Base-by-base conservation (phyloP, 2,888 invertebrate genomes). In the Nineta flava region DNA sequence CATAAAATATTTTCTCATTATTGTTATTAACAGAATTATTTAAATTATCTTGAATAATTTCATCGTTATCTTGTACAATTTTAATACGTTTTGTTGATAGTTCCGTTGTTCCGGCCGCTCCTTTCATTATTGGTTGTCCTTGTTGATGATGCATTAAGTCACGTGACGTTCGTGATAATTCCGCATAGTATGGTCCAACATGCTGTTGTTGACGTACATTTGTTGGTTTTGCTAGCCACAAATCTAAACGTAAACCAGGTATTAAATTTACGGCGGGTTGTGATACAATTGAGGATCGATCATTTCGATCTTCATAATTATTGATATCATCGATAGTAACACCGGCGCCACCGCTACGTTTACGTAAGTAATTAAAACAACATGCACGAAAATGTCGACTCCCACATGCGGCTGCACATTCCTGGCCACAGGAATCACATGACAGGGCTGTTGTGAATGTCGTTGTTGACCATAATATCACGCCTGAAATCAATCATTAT, bases 331-430 rank as follows among this genome's bases (percentile, higher is more conserved):
- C 55, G 12, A 57, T 56, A 1, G 59, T 51, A 1, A 62, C 53
- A 19, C 57, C 65, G 19, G 72, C 67, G 55, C 79, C 53, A 19
- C 57, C 65, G 21, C 73, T 67, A 55, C 79, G 71, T 64, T 76
- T 78, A 53, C 74, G 73, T 56, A 82, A 64, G 58, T 81, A 83
- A 65, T 83, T 83, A 69, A 80, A 81, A 62, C 83, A 83, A 62
- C 83, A 83, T 0, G 80, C 75, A 3, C 81, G 67, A 64, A 83
- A 83, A 58, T 77, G 76, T 2, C 79, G 68, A 1, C 82, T 82
- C 2, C 83, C 81, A 55, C 83, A 83, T 0, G 79, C 76, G 0
- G 75, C 68, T 10, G 74, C 69, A 55, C 83, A 83, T 61, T 82
- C 81, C 4, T 73, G 70, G 2, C 82, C 83, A 55, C 83, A 83